Evolutionary conservation across 2,888 invertebrate genomes (phyloP), one percentile per base, ranked within the genome.

Genomic region (Nymphalis c-album): DNA sequence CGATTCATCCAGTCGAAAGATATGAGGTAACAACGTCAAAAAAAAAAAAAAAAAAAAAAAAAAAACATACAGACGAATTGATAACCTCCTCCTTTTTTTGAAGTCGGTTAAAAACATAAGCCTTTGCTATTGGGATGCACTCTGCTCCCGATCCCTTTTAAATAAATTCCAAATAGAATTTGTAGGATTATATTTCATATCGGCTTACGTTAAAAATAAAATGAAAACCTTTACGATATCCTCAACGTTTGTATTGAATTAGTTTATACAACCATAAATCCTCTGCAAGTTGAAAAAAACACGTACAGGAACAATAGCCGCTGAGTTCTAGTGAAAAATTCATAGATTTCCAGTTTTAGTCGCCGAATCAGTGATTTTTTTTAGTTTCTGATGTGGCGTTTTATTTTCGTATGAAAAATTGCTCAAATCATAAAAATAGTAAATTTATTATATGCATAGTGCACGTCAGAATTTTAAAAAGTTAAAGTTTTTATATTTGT

Each of bases 251-350:
- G 20, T 62, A 66, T 66, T 51, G 53, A 66, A 71, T 71, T 69
- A 69, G 67, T 67, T 67, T 57, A 67, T 63, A 62, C 63, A 35
- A 17, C 58, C 60, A 67, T 64, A 67, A 64, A 67, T 64, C 67
- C 64, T 22, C n/a, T 18, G 64, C 18, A 63, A 61, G 35, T 63
- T 31, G 62, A 64, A 70, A 70, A 68, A 71, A 67, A 61, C 67
- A 70, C 71, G 68, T 68, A 59, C 60, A 66, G 55, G 59, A 71
- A 74, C 73, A 72, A 72, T 68, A 60, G 68, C 63, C 59, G 68
- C 45, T 53, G 68, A 62, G 69, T 69, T 70, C 65, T 60, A 70
- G 68, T 72, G 68, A 70, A 74, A 74, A 73, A 72, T 69, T 72
- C 72, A 73, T 72, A 73, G 63, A 68, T 66, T 68, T 65, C 50